Evolutionary conservation across 1,140 invertebrate species (phyloP).

Genomic region (Spodoptera litura): DNA sequence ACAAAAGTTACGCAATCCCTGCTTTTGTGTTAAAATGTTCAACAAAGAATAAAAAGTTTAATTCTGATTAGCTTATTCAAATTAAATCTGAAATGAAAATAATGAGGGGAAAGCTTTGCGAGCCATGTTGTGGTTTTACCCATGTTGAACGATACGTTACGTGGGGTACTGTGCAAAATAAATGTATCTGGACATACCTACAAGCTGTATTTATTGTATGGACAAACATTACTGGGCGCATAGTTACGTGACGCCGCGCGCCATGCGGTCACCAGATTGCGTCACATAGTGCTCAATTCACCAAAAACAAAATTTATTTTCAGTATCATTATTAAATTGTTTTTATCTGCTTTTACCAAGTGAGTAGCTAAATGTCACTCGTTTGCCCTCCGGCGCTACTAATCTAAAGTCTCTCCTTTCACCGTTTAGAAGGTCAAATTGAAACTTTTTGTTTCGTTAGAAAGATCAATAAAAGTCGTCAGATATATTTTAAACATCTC

Average conservation of each 20-base stretch:
- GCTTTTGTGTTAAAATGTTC: slow-evolving; percentile 6
- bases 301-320: slow-evolving; percentile 57
- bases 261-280: slow-evolving; percentile 55
- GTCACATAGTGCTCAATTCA: slow-evolving; percentile 62
- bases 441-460: background rate
- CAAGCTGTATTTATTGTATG: background rate
- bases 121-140: background rate
- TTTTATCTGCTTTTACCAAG: slow-evolving; percentile 4
- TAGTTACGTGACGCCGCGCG: slow-evolving; percentile 55
- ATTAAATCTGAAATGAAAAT: slow-evolving; percentile 3
- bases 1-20: slow-evolving; percentile 4
- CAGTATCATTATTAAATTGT: slow-evolving; percentile 16
- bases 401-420: slow-evolving; percentile 30
- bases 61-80: slow-evolving; percentile 19
- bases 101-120: slow-evolving; percentile 10
- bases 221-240: slow-evolving; percentile 38
- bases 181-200: background rate
- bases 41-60: background rate
- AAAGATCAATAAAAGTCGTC: background rate
- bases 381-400: slow-evolving; percentile 10
- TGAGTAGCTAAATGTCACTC: background rate
- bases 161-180: background rate
- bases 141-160: background rate
- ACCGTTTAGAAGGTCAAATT: slow-evolving; percentile 10
- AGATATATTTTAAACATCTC: background rate